Evolutionary conservation across 2,888 invertebrate species (phyloP).

Genomic region (Barypeithes pellucidus): DNA sequence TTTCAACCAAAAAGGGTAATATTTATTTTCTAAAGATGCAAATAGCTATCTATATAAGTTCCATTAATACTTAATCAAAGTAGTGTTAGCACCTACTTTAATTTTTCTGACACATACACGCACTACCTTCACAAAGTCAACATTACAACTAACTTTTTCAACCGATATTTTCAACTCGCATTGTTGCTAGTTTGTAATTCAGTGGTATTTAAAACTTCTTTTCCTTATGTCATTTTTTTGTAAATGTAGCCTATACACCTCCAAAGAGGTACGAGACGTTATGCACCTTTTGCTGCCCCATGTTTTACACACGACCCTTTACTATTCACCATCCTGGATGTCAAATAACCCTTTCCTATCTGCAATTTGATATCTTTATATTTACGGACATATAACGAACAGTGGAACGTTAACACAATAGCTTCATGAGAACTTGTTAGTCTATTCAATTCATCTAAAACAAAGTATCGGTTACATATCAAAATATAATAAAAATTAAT

Average conservation of each 20-base stretch:
- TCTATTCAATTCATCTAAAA: slow-evolving; percentile 8
- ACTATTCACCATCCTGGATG: not conserved
- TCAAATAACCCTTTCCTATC: slow-evolving; percentile 33
- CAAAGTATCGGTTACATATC: slow-evolving; percentile 32
- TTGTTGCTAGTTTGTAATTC: too few species aligned
- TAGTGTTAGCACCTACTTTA: too few species aligned
- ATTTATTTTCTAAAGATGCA: too few species aligned
- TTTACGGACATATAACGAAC: slow-evolving; percentile 45
- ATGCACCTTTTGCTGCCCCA: not conserved
- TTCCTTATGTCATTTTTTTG: too few species aligned
- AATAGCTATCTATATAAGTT: too few species aligned
- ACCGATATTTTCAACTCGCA: too few species aligned
- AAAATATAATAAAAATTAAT: slow-evolving; percentile 29
- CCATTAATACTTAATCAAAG: too few species aligned
- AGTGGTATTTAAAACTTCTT: too few species aligned
- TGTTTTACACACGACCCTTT: not conserved
- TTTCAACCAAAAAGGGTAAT: too few species aligned
- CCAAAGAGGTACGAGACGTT: too few species aligned
- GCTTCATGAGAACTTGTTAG: slow-evolving; percentile 33
- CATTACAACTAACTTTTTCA: not conserved
- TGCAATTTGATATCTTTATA: slow-evolving; percentile 42
- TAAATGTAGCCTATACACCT: too few species aligned
- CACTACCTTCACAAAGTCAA: not conserved
- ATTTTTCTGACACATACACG: not conserved
- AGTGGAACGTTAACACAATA: slow-evolving; percentile 22